Evolutionary conservation across 2,888 invertebrate species (phyloP), one percentile per base, ranked within the genome.

Genomic region (Xylota sylvarum): DNA sequence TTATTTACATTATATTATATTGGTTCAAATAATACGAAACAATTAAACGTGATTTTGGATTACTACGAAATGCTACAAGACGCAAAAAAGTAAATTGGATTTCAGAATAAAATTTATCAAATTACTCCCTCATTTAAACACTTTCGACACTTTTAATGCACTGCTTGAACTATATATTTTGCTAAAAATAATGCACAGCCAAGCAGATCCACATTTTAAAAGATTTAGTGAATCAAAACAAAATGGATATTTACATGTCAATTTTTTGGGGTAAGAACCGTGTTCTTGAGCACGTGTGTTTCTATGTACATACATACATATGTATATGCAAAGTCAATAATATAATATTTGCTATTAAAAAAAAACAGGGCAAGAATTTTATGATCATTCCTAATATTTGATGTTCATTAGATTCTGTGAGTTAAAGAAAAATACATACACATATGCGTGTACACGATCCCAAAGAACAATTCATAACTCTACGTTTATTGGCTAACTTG

Each of bases 1-100:
- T 52, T 67, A 76, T 74, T 64, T 74, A 76, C 30, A 58, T n/a
- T 32, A 32, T 17, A 65, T 37, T 1, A 9, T 46, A 65, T 43
- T 58, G 48, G 62, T 52, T 85, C 32, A 48, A 17, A 73, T 23
- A 35, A 17, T 14, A 17, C 17, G 7, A 35, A 40, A 40, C 2
- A 32, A 32, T 30, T 23, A 2, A 27, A 55, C n/a, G 10, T 30
- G 27, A 7, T n/a, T 14, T 62, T 62, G 40, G 27, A 40, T 19
- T 30, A 52, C 32, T 64, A 48, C 12, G 17, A 37, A 56, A 30
- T 37, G n/a, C 37, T 69, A 37, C 4, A 62, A 70, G 23, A 78
- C 43, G 35, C 35, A 56, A 65, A 23, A 32, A 56, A 17, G 7
- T 10, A 32, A 35, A 58, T 50, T 27, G 37, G 35, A 70, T 14